These are phyloP conservation scores for Thamnaconus septentrionalis DNA, from an alignment of 2,113 vertebrate species.

Conservation along the genomic window DNA sequence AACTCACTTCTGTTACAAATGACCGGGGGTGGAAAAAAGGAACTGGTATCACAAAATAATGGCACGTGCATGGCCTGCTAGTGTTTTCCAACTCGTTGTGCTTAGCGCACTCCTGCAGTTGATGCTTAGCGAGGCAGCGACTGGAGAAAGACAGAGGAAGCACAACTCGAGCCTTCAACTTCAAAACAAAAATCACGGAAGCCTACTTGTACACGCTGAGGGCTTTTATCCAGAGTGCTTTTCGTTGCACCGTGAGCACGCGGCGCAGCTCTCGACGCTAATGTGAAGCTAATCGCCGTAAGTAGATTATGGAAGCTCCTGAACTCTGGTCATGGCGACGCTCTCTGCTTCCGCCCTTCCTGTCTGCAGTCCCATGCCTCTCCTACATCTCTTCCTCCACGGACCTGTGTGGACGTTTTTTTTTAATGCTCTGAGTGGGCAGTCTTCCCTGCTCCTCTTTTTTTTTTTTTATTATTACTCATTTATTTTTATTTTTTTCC, in stretches of 20 bases:
- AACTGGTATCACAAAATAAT: no score
- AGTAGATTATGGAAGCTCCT: neutral
- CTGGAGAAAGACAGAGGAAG: no score
- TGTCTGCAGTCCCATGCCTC: constrained; percentile 59
- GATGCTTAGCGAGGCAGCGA: neutral
- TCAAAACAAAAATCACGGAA: no score
- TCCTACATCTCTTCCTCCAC: constrained; percentile 64
- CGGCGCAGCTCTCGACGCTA: neutral
- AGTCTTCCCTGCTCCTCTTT: no score
- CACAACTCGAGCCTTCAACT: no score
- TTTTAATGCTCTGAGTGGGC: neutral
- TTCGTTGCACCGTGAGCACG: constrained; percentile 1
- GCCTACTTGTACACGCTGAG: neutral
- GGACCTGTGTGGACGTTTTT: constrained; percentile 55
- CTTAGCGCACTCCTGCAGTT: neutral
- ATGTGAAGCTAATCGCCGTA: neutral
- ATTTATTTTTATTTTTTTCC: constrained; percentile 29
- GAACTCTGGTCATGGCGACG: constrained; percentile 46
- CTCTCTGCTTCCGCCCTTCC: constrained; percentile 62
- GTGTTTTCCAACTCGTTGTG: neutral
- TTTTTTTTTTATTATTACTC: neutral
- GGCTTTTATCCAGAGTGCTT: constrained; percentile 22
- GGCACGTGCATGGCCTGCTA: no score
- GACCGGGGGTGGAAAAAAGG: no score
- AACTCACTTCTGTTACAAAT: no score